Conservation (phyloP, 1,140 invertebrate genomes). For the Eriosoma lanigerum region DNA sequence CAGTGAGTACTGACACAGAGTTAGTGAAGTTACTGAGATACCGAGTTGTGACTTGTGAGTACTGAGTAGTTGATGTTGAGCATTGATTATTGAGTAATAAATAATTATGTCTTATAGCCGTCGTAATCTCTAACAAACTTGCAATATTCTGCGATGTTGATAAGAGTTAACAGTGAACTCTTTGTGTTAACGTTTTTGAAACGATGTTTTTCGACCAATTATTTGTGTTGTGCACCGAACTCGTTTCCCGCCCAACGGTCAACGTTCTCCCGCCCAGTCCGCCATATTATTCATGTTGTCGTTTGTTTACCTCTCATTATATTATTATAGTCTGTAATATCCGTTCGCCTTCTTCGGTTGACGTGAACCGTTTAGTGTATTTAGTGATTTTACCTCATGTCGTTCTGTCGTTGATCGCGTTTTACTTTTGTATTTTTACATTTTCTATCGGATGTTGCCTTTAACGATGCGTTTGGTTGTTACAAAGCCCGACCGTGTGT, state of each 20-base stretch:
- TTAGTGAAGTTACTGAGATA: too few relatives aligned
- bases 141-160: too few relatives aligned
- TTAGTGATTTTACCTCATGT: not conserved
- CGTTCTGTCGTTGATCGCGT: too few relatives aligned
- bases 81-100: too few relatives aligned
- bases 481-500: not conserved
- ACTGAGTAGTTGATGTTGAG: too few relatives aligned
- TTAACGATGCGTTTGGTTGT: not conserved
- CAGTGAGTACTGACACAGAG: too few relatives aligned
- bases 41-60: too few relatives aligned
- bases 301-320: conserved; percentile 16
- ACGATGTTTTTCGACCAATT: conserved; percentile 14
- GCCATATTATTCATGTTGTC: conserved; percentile 42
- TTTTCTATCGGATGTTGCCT: not conserved
- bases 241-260: conserved; percentile 44
- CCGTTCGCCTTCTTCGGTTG: not conserved
- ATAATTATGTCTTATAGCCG: too few relatives aligned
- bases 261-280: conserved; percentile 46
- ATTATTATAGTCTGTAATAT: too few relatives aligned
- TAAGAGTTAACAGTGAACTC: not conserved
- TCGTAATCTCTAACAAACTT: too few relatives aligned
- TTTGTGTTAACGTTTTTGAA: not conserved
- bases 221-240: conserved; percentile 22
- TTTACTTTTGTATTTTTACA: not conserved
- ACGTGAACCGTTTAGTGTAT: conserved; percentile 44